Evolutionary conservation across 2,113 vertebrate genomes (phyloP).

Genomic region (Pelusios castaneus): DNA sequence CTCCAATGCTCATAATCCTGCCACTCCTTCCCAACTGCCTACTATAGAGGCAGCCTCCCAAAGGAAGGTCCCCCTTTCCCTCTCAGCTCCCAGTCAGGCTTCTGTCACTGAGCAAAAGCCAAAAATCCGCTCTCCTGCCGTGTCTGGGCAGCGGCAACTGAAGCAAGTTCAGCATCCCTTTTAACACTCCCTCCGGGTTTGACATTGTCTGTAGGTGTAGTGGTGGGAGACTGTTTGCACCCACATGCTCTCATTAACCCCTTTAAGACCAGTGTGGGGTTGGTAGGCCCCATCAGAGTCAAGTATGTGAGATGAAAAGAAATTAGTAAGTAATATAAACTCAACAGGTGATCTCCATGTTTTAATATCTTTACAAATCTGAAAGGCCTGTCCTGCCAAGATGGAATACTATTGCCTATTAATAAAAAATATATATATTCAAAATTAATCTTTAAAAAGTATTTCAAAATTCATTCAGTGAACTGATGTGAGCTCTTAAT

Average conservation of each 20-base stretch:
- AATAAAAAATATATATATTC: constrained; percentile 11
- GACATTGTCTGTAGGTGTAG: not conserved
- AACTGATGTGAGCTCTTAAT: constrained; percentile 33
- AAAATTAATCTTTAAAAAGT: constrained; percentile 30
- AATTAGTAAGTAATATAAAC: not conserved
- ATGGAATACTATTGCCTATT: constrained; percentile 32
- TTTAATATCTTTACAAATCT: not conserved
- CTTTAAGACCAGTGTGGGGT: not conserved
- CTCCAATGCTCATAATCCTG: not conserved
- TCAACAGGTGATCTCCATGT: not conserved
- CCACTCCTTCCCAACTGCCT: not conserved
- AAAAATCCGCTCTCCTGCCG: not conserved
- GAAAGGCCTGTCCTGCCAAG: constrained; percentile 34
- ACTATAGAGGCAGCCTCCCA: not conserved
- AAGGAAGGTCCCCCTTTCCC: not conserved
- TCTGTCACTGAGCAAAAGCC: not conserved
- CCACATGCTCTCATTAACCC: not conserved
- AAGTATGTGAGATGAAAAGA: not conserved
- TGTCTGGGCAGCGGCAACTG: not conserved
- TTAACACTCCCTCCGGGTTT: not conserved
- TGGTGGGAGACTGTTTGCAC: not conserved
- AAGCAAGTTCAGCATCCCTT: not conserved
- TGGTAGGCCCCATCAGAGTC: not conserved
- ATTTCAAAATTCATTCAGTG: constrained; percentile 37
- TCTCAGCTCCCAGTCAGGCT: not conserved